Percentiles rank a stretch among this genome's conserved stretches.
Evolutionary conservation across 2,113 vertebrate species (phyloP).

Genomic region (Bufo bufo): DNA sequence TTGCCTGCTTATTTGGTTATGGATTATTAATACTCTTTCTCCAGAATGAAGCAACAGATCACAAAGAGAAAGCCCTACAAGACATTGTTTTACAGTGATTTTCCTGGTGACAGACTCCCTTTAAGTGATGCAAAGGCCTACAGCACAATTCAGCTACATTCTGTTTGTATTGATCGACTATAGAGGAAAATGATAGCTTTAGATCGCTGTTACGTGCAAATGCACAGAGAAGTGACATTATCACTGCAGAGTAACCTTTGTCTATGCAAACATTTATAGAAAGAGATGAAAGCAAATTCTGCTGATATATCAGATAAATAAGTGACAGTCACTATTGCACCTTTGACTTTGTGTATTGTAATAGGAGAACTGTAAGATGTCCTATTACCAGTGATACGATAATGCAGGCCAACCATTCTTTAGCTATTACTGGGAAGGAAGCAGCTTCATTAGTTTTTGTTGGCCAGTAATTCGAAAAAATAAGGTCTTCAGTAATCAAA

Average conservation of each 20-base stretch:
- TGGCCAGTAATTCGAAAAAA: conserved; percentile 68
- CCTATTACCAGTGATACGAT: conserved; percentile 71
- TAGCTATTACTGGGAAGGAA: conserved; percentile 76
- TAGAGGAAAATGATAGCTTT: neutral
- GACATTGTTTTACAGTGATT: too few relatives aligned
- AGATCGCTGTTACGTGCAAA: neutral
- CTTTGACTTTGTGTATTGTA: conserved; percentile 62
- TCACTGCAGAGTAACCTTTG: neutral
- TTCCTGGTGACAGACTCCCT: neutral
- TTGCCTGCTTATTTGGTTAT: too few relatives aligned
- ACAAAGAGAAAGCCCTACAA: too few relatives aligned
- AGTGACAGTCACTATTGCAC: neutral
- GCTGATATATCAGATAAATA: neutral
- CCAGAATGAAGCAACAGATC: too few relatives aligned
- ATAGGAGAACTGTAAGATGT: conserved; percentile 68
- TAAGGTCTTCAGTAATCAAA: conserved; percentile 17
- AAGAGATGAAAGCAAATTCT: conserved; percentile 1
- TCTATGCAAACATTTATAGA: neutral
- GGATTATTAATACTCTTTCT: too few relatives aligned
- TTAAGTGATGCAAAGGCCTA: neutral
- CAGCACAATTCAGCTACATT: neutral
- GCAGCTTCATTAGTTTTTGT: conserved; percentile 69
- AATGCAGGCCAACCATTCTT: conserved; percentile 71
- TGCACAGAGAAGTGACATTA: neutral
- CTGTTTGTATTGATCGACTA: neutral